Percentiles rank a stretch among this genome's conserved stretches.
Conservation (phyloP, 1,140 invertebrate species). For the Bombyx mori region DNA sequence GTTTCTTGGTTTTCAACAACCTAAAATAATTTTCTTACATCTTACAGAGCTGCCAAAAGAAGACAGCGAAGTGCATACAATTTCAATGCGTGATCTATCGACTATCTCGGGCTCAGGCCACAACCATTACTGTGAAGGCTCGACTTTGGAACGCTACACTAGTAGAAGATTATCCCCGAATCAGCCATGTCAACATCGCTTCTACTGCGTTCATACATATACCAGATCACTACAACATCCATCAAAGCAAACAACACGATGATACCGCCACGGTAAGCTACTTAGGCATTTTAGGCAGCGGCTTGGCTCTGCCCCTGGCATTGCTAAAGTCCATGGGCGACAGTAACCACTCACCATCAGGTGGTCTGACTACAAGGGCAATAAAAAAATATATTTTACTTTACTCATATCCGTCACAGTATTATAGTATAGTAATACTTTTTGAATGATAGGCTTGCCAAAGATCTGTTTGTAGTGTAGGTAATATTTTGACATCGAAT, state of each 20-base stretch:
- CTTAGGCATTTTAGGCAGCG: neutral
- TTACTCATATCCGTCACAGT: neutral
- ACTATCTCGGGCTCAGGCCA: conserved; percentile 80
- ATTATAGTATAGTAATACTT: no score
- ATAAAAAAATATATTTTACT: neutral
- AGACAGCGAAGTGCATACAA: conserved; percentile 88
- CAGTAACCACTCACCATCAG: neutral
- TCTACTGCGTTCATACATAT: conserved; percentile 84
- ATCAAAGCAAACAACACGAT: conserved; percentile 79
- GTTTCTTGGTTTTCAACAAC: neutral
- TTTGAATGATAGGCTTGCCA: no score
- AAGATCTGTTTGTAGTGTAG: no score
- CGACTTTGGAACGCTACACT: conserved; percentile 93
- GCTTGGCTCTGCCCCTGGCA: no score
- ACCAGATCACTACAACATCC: conserved; percentile 78
- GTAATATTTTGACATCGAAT: no score
- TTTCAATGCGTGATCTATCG: conserved; percentile 86
- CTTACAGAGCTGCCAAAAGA: conserved; percentile 82
- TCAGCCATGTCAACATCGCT: conserved; percentile 86
- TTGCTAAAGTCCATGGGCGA: no score
- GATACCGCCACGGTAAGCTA: conserved; percentile 73
- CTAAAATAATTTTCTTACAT: neutral
- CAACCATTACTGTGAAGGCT: conserved; percentile 84
- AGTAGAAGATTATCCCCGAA: conserved; percentile 87
- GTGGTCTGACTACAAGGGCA: neutral